Evolutionary conservation across 2,888 invertebrate species (phyloP).

Genomic region (Amphimallon solstitiale): DNA sequence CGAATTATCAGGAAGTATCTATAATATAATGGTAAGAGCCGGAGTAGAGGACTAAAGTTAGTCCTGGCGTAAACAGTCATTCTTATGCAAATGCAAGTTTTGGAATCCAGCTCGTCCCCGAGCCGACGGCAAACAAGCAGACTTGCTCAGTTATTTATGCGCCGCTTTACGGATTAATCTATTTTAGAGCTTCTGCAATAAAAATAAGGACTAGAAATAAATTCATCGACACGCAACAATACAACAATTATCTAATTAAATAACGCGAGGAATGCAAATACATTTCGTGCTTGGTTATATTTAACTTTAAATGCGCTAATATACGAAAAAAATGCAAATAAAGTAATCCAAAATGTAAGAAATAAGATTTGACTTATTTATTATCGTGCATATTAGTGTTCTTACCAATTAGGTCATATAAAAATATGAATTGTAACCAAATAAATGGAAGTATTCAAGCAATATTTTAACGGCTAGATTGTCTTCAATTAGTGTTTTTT

Average conservation of each 20-base stretch:
- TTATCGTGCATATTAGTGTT: too few species aligned
- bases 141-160: slow-evolving; percentile 39
- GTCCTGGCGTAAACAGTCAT: slow-evolving; percentile 38
- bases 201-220: slow-evolving; percentile 26
- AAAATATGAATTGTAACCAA: too few species aligned
- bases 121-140: slow-evolving; percentile 24
- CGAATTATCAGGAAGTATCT: slow-evolving; percentile 18
- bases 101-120: slow-evolving; percentile 17
- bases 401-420: too few species aligned
- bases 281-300: too few species aligned
- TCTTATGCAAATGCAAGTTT: slow-evolving; percentile 41
- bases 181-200: slow-evolving; percentile 42
- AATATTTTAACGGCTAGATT: too few species aligned
- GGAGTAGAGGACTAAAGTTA: background rate
- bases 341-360: too few species aligned
- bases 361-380: too few species aligned
- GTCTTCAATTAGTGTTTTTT: too few species aligned
- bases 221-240: slow-evolving; percentile 22
- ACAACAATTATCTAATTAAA: slow-evolving; percentile 33
- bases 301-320: too few species aligned
- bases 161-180: slow-evolving; percentile 43
- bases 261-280: background rate
- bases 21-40: slow-evolving; percentile 4
- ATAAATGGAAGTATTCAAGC: too few species aligned
- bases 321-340: too few species aligned